Base-by-base conservation (phyloP, 2,797 vertebrate genomes). In the Bradypodion ventrale region DNA sequence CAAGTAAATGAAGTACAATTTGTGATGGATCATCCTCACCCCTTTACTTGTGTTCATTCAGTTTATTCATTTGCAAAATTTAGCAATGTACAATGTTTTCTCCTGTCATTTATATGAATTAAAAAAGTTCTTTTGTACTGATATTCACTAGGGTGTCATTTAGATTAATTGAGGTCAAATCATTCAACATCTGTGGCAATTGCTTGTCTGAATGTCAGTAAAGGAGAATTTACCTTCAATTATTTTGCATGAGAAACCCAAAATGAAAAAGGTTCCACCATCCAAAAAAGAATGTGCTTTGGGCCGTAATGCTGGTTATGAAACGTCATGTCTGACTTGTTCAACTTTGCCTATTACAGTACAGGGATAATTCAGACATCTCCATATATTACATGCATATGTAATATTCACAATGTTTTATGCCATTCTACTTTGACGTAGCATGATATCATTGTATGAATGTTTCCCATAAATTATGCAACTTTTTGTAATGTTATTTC, bases 1-100 rank as follows among this genome's bases (percentile, higher is more conserved):
- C 77, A 86, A 40, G 80, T 84, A 60, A n/a, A 65, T 3, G 81
- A 74, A 86, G 44, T 79, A 77, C 73, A 44, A 44, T 79, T 85
- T 85, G 70, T 83, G 70, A 74, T 84, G 15, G 21, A 66, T 83
- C 56, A 72, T 66, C 77, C 65, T 60, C 82, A 65, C 63, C n/a
- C 76, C 59, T 86, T 63, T 89, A 82, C 42, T 40, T 77, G 44
- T 46, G 73, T 70, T 86, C 89, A 42, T 69, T 83, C 78, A 62
- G n/a, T 56, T 69, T 65, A 59, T 44, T 82, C 60, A 77, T 82
- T 85, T 83, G 80, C 60, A 85, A 86, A 86, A 74, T 42, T 74
- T n/a, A 35, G 2, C 84, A 65, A 69, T 78, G 84, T 46, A 44
- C 79, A 69, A 78, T 52, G 76, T 35, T 60, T 25, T 83, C 75